These are phyloP conservation scores for human DNA, from an alignment of 2,113 vertebrate species.

Conservation along the genomic window GRCh38 chr12:7093001-7093500, in stretches of 20 bases:
- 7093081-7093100: neutral
- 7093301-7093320: too few relatives aligned
- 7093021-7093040: neutral
- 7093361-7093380: too few relatives aligned
- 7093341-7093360: too few relatives aligned
- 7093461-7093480: neutral
- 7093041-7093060: neutral
- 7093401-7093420: too few relatives aligned
- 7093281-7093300: neutral
- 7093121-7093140: neutral
- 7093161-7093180: neutral
- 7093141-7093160: neutral
- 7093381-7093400: too few relatives aligned
- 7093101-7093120: neutral
- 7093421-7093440: too few relatives aligned
- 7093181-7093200: neutral
- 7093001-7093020: neutral
- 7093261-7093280: neutral
- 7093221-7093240: neutral
- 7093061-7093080: neutral
- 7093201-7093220: neutral
- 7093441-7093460: neutral
- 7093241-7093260: neutral
- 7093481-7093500: accelerated
- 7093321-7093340: too few relatives aligned